Percentiles rank a stretch among this genome's conserved stretches.
Conservation (phyloP, 2,113 vertebrate species). For the Gobio gobio region DNA sequence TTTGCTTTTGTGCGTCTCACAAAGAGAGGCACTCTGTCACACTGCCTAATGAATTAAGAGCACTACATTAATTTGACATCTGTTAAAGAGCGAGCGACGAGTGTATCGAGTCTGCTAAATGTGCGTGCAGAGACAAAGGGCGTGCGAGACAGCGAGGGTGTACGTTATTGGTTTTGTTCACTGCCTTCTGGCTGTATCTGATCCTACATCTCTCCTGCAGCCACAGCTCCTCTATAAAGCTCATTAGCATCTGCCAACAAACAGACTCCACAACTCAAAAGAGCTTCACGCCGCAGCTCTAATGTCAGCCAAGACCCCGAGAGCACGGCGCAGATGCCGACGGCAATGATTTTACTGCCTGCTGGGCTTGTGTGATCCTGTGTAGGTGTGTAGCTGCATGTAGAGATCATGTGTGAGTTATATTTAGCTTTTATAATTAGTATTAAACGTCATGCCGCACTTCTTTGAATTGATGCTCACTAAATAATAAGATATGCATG, state of each 20-base stretch:
- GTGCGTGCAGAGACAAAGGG: neutral
- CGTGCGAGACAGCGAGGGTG: neutral
- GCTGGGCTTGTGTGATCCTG: neutral
- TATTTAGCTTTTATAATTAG: neutral
- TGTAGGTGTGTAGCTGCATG: neutral
- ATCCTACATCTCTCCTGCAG: neutral
- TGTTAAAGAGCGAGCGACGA: neutral
- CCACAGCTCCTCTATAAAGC: neutral
- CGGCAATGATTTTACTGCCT: neutral
- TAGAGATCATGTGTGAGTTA: neutral
- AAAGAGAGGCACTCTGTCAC: neutral
- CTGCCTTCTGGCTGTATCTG: neutral
- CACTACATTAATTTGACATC: neutral
- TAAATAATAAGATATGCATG: neutral
- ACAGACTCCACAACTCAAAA: neutral
- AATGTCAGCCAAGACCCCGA: neutral
- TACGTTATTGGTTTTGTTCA: neutral
- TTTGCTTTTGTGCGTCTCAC: neutral
- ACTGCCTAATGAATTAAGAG: neutral
- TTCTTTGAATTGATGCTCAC: neutral
- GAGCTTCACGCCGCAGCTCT: neutral
- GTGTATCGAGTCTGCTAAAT: neutral
- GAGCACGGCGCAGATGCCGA: neutral
- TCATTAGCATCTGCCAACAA: neutral
- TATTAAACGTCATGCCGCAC: neutral